A percentile compares a stretch with the other conserved stretches of the same genome.
phyloP scores from a whole-genome alignment of 1,140 invertebrate genomes.

The Coelopa frigida region DNA sequence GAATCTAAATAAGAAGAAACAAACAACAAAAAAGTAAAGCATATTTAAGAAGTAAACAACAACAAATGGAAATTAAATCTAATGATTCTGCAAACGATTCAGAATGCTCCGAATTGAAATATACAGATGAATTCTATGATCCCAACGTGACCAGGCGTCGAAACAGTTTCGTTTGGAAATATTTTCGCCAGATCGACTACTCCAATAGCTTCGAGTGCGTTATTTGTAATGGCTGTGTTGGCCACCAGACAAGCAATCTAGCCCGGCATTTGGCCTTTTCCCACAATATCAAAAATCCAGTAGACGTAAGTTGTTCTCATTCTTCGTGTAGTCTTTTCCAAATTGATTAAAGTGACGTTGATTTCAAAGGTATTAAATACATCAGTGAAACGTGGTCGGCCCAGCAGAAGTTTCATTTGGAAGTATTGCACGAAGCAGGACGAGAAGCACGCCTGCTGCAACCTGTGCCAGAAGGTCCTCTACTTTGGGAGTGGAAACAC shows the following conservation, averaged over 20 bases:
- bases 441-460: conserved; percentile 24
- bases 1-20: too few species aligned
- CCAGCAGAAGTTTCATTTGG: conserved; percentile 27
- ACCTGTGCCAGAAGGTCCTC: conserved; percentile 24
- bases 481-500: conserved; percentile 30
- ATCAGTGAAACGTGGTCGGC: conserved; percentile 15
- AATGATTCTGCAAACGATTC: too few species aligned
- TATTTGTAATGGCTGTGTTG: conserved; percentile 20
- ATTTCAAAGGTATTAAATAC: too few species aligned
- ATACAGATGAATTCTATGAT: too few species aligned
- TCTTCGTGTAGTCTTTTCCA: too few species aligned
- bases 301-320: too few species aligned
- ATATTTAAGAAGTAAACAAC: too few species aligned
- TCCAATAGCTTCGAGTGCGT: conserved; percentile 12
- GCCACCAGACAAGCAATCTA: conserved; percentile 21
- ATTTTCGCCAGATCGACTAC: conserved; percentile 13
- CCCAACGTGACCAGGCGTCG: conserved; percentile 7
- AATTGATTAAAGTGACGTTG: too few species aligned
- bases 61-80: too few species aligned
- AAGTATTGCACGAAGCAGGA: conserved; percentile 25
- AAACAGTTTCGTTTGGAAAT: conserved; percentile 24
- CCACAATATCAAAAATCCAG: conserved; percentile 20
- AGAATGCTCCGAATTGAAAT: too few species aligned
- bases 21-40: too few species aligned
- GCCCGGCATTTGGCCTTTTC: conserved; percentile 18